Conservation (phyloP, 2,888 invertebrate genomes). For the Drosophila affinis region DNA sequence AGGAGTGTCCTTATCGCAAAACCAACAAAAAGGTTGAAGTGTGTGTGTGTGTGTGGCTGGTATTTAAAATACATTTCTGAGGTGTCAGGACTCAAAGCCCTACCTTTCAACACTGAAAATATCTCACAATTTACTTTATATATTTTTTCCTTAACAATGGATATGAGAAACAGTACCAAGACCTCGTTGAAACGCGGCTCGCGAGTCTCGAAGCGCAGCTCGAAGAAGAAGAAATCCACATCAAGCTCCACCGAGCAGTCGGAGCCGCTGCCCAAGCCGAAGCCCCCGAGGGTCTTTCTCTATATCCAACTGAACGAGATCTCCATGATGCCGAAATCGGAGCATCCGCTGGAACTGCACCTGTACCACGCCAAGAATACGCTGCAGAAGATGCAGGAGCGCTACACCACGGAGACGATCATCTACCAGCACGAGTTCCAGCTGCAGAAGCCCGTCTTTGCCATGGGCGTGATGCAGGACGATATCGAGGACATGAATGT, state of each 20-base stretch:
- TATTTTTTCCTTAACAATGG: not conserved
- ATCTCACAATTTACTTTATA: not conserved
- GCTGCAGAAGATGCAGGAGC: conserved; percentile 70
- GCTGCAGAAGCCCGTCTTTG: conserved; percentile 64
- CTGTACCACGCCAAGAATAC: conserved; percentile 66
- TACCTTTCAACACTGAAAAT: not conserved
- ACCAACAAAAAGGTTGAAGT: not conserved
- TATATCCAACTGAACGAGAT: conserved; percentile 71
- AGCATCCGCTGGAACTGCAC: conserved; percentile 67
- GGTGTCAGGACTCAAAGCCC: not conserved
- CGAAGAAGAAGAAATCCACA: not conserved
- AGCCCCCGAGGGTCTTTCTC: conserved; percentile 59
- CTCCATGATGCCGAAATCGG: conserved; percentile 41
- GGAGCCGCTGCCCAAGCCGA: not conserved
- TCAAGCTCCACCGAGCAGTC: not conserved
- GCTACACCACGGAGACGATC: conserved; percentile 68
- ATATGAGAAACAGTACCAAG: not conserved
- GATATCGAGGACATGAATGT: conserved; percentile 71
- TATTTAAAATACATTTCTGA: no score
- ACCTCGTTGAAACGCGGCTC: not conserved
- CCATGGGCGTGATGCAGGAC: conserved; percentile 75
- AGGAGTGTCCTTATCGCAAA: conserved; percentile 4
- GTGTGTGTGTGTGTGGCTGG: no score
- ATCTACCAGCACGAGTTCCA: conserved; percentile 64
- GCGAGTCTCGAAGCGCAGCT: not conserved